Conservation (phyloP, 2,797 vertebrate species). For the Sylvilagus floridanus region DNA sequence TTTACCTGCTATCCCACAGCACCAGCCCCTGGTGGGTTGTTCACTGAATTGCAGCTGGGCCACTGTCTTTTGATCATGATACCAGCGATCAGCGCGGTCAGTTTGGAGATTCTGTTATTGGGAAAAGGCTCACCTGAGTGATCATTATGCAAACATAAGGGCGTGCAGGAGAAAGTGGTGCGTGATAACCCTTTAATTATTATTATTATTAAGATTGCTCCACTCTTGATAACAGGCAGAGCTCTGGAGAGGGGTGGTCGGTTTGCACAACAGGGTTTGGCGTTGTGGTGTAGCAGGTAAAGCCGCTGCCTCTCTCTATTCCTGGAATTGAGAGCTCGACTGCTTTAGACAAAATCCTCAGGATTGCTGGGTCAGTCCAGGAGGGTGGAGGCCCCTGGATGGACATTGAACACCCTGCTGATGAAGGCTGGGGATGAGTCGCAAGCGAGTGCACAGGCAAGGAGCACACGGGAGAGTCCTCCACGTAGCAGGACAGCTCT, state of each 20-base stretch:
- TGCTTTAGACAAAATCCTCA: neutral
- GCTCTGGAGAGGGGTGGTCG: neutral
- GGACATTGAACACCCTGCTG: neutral
- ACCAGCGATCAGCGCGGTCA: neutral
- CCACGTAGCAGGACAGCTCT: neutral
- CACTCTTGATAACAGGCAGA: neutral
- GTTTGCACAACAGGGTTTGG: neutral
- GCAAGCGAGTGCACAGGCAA: too few species aligned
- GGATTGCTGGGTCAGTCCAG: neutral
- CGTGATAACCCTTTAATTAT: neutral
- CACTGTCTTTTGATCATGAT: neutral
- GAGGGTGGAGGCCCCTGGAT: neutral
- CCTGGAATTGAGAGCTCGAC: neutral
- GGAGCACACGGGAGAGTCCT: neutral
- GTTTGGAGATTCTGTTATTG: neutral
- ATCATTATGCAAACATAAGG: neutral
- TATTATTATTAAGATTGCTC: conserved; percentile 55
- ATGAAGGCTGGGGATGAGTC: neutral
- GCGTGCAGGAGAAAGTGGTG: neutral
- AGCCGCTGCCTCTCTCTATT: neutral
- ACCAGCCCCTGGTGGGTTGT: neutral
- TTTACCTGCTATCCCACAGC: too few species aligned
- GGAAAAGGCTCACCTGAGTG: neutral
- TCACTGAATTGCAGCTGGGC: neutral
- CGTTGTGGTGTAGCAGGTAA: too few species aligned